Percentiles rank a stretch among this genome's conserved stretches.
These are phyloP conservation scores for Crocuta crocuta DNA, from an alignment of 2,113 vertebrate genomes.

Conservation along the genomic window DNA sequence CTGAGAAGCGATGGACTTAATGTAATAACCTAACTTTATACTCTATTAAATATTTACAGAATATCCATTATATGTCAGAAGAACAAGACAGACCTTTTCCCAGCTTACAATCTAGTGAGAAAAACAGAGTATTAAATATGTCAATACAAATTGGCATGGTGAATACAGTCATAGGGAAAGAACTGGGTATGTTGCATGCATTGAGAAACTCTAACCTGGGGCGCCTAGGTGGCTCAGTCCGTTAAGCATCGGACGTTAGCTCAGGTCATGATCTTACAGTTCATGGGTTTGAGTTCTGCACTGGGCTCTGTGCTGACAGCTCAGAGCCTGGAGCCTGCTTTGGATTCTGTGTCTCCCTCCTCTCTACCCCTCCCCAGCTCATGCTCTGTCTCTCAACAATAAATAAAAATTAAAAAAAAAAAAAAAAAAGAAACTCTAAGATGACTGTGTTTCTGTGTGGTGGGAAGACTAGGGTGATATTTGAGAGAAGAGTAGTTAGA, in stretches of 20 bases:
- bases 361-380: no score
- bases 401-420: no score
- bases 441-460: background rate
- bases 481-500: background rate
- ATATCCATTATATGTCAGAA: background rate
- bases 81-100: background rate
- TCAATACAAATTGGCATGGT: background rate
- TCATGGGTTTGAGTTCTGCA: no score
- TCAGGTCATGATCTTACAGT: no score
- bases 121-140: background rate
- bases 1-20: background rate
- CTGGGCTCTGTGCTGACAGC: no score
- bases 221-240: no score
- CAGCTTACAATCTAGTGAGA: background rate
- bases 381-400: no score
- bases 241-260: no score
- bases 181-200: fast-evolving
- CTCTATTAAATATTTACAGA: background rate
- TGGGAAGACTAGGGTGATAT: background rate
- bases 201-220: background rate
- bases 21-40: background rate
- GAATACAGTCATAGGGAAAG: background rate
- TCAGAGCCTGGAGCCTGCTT: no score
- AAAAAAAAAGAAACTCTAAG: background rate
- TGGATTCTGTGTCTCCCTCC: no score